A percentile compares a stretch with the other conserved stretches of the same genome.
Conservation (phyloP, 2,888 invertebrate species). For the Orchesellides sinensis region DNA sequence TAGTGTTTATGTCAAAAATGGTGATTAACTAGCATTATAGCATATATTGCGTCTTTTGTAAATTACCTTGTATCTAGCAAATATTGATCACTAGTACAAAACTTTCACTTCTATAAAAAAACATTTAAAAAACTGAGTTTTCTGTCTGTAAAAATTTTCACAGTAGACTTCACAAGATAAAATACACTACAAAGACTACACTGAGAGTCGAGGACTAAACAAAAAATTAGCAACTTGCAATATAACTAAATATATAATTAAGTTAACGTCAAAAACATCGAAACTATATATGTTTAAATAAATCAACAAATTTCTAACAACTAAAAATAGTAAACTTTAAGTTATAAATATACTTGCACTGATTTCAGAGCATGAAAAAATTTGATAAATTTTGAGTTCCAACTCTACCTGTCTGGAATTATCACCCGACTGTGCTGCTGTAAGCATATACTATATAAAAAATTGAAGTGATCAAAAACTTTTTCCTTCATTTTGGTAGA, state of each 20-base stretch:
- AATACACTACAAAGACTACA: conserved; percentile 6
- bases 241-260: not conserved
- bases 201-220: not conserved
- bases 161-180: conserved; percentile 15
- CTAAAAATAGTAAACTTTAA: conserved; percentile 11
- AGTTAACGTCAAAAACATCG: too few species aligned
- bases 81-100: too few species aligned
- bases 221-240: not conserved
- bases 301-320: conserved; percentile 8
- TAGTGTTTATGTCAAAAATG: too few species aligned
- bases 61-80: too few species aligned
- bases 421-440: conserved; percentile 73
- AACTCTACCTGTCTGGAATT: conserved; percentile 74
- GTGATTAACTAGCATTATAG: too few species aligned
- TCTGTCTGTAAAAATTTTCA: too few species aligned
- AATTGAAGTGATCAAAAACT: conserved; percentile 71
- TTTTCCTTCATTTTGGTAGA: conserved; percentile 14
- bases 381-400: conserved; percentile 31
- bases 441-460: conserved; percentile 74
- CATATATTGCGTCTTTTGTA: too few species aligned
- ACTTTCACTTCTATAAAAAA: too few species aligned
- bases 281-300: too few species aligned
- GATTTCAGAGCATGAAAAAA: conserved; percentile 46
- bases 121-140: too few species aligned
- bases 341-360: conserved; percentile 34